Conservation (phyloP, 2,888 invertebrate genomes). For the Caenorhabditis sulstoni region DNA sequence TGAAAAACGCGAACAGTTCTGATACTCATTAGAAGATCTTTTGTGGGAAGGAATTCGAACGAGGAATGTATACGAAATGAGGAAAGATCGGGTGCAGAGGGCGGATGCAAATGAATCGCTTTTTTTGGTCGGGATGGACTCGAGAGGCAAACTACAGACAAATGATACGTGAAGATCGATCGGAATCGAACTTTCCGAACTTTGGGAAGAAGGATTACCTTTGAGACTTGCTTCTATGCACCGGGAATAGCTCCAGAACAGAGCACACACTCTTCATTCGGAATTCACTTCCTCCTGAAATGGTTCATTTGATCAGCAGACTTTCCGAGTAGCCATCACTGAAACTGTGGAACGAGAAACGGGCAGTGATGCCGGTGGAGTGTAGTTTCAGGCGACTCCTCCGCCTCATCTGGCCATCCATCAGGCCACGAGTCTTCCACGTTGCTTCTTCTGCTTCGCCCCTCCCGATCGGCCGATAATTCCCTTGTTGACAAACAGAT, state of each 20-base stretch:
- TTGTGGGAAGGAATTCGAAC: neutral
- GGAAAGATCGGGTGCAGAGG: neutral
- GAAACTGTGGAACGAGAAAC: too few relatives aligned
- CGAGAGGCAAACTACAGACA: neutral
- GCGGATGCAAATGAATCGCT: neutral
- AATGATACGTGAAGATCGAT: neutral
- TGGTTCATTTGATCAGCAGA: too few relatives aligned
- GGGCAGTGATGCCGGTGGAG: neutral
- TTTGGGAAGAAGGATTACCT: too few relatives aligned
- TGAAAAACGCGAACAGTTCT: conserved; percentile 26
- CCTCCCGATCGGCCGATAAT: conserved; percentile 12
- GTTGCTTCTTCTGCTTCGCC: neutral
- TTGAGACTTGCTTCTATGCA: too few relatives aligned
- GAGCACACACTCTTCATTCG: too few relatives aligned
- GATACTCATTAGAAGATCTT: conserved; percentile 33
- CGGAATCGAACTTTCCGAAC: neutral
- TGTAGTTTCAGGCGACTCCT: neutral
- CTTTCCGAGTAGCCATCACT: too few relatives aligned
- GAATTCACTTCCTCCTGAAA: too few relatives aligned
- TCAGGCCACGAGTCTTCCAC: conserved; percentile 26
- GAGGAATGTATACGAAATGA: conserved; percentile 11
- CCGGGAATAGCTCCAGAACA: too few relatives aligned
- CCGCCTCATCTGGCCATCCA: neutral
- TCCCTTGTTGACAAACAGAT: conserved; percentile 39
- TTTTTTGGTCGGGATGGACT: neutral